A percentile compares a stretch with the other conserved stretches of the same genome.
These are phyloP conservation scores for Drosophila watanabei DNA, from an alignment of 1,140 invertebrate species.

Conservation along the genomic window DNA sequence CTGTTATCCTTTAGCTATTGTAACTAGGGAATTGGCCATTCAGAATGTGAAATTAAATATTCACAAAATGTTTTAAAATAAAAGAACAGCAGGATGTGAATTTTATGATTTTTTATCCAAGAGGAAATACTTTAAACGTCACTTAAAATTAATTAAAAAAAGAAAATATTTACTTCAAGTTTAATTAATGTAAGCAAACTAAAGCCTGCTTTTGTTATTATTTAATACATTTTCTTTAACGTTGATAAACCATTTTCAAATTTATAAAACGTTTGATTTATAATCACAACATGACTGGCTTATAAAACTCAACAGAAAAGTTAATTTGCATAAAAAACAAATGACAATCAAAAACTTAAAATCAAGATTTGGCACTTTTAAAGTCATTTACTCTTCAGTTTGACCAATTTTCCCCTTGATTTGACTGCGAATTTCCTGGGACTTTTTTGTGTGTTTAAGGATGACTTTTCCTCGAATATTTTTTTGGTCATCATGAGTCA, in stretches of 20 bases:
- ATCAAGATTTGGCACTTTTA: not conserved
- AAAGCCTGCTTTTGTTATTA: not conserved
- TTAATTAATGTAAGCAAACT: no score
- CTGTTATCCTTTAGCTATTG: not conserved
- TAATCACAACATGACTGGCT: not conserved
- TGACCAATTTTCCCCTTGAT: constrained; percentile 5
- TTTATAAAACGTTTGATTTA: not conserved
- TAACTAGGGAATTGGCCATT: not conserved
- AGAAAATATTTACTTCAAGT: no score
- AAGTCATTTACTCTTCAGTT: not conserved
- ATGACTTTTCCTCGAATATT: not conserved
- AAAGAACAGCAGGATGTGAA: not conserved
- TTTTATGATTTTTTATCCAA: not conserved
- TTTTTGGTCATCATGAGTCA: constrained; percentile 27
- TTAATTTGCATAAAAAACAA: no score
- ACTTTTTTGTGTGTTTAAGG: not conserved
- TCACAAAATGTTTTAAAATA: not conserved
- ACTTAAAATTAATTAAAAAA: not conserved
- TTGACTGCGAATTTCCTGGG: not conserved
- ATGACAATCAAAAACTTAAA: constrained; percentile 1
- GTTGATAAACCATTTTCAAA: not conserved
- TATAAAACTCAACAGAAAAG: not conserved
- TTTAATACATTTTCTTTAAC: not conserved
- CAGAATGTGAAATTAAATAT: not conserved
- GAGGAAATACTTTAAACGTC: not conserved